phyloP scores from a whole-genome alignment of 2,113 vertebrate species.

The Tichodroma muraria region DNA sequence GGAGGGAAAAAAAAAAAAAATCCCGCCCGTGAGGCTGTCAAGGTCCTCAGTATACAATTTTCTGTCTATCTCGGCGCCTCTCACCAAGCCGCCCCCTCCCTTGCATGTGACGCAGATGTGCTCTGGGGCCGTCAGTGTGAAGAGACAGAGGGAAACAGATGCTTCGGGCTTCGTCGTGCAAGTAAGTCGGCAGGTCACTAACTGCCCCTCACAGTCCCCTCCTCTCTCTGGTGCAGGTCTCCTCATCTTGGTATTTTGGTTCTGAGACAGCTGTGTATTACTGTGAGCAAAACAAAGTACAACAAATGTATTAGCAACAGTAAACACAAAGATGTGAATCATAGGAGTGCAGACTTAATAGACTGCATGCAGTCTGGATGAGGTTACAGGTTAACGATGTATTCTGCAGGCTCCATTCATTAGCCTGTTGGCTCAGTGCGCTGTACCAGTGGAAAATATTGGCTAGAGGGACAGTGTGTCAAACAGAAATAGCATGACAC shows the following conservation, averaged over 20 bases:
- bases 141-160: not conserved
- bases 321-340: not conserved
- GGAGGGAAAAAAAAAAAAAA: not conserved
- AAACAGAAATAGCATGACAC: not conserved
- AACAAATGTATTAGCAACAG: not conserved
- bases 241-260: not conserved
- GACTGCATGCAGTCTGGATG: not conserved
- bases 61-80: slow-evolving; percentile 45
- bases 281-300: slow-evolving; percentile 6
- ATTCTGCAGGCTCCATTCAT: slow-evolving; percentile 41
- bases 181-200: slow-evolving; percentile 49
- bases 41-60: slow-evolving; percentile 64
- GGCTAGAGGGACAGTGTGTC: not conserved
- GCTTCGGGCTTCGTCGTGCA: slow-evolving; percentile 40
- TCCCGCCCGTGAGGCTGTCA: slow-evolving; percentile 56
- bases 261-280: not conserved
- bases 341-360: slow-evolving; percentile 13
- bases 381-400: slow-evolving; percentile 66
- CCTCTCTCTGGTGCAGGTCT: not conserved
- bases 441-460: not conserved
- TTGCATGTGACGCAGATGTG: slow-evolving; percentile 68
- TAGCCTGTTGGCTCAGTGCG: slow-evolving; percentile 40
- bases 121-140: slow-evolving; percentile 42
- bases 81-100: slow-evolving; percentile 25
- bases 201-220: not conserved